A percentile compares a stretch with the other conserved stretches of the same genome.
Evolutionary conservation across 2,888 invertebrate genomes (phyloP).

Genomic region (Dryocosmus kuriphilus): DNA sequence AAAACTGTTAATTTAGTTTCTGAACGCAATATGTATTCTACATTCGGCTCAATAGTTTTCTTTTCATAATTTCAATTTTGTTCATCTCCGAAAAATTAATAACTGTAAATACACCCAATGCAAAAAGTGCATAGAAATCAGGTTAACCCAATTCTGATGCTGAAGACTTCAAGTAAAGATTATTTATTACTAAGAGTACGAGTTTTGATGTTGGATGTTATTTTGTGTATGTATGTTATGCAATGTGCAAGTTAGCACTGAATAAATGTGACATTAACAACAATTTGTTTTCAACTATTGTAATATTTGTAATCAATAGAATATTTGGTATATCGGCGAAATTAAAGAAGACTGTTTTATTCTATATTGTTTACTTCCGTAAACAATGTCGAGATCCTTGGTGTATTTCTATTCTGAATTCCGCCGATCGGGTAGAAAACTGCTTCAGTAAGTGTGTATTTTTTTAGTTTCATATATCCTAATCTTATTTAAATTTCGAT

Average conservation of each 20-base stretch:
- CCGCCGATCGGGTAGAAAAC: background rate
- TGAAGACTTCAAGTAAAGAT: background rate
- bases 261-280: conserved; percentile 19
- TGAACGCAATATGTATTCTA: background rate
- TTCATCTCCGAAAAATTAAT: background rate
- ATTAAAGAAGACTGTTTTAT: background rate
- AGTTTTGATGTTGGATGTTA: conserved; percentile 26
- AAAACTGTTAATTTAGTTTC: background rate
- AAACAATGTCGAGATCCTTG: background rate
- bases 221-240: conserved; percentile 33
- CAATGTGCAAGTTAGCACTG: conserved; percentile 1
- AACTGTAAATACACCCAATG: conserved; percentile 14
- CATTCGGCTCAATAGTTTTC: conserved; percentile 4
- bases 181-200: conserved; percentile 10
- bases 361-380: background rate
- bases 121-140: background rate
- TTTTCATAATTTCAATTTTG: background rate
- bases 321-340: background rate
- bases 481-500: too few relatives aligned
- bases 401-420: background rate
- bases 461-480: too few relatives aligned
- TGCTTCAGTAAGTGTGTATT: too few relatives aligned
- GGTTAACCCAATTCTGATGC: background rate
- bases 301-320: background rate
- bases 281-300: background rate